A percentile compares a stretch with the other conserved stretches of the same genome.
phyloP scores from a whole-genome alignment of 2,113 vertebrate species.

The Cololabis saira region DNA sequence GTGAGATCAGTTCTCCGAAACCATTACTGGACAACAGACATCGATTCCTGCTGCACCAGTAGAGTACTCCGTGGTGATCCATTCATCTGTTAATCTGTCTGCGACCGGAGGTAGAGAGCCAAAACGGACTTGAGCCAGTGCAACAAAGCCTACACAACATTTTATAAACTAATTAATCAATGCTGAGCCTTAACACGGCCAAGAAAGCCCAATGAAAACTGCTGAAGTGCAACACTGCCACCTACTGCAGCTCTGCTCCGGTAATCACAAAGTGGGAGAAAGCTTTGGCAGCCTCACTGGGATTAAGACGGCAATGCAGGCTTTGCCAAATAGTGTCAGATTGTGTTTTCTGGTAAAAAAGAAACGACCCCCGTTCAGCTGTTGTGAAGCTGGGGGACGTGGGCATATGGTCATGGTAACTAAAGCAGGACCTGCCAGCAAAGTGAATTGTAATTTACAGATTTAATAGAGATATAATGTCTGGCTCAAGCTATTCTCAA shows the following conservation, averaged over 20 bases:
- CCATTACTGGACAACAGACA: constrained; percentile 75
- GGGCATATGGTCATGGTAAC: constrained; percentile 68
- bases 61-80: constrained; percentile 70
- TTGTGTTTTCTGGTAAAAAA: constrained; percentile 77
- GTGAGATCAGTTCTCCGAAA: constrained; percentile 55
- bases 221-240: constrained; percentile 81
- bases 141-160: constrained; percentile 77
- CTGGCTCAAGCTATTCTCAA: constrained; percentile 64
- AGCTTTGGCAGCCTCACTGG: constrained; percentile 46
- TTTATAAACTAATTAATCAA: constrained; percentile 79
- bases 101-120: constrained; percentile 63
- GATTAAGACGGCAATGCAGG: constrained; percentile 50
- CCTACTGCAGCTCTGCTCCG: constrained; percentile 63
- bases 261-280: constrained; percentile 13
- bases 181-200: constrained; percentile 38
- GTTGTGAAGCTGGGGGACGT: constrained; percentile 59
- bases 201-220: constrained; percentile 9
- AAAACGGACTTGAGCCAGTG: constrained; percentile 68
- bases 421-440: constrained; percentile 46
- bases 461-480: constrained; percentile 68
- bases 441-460: constrained; percentile 70
- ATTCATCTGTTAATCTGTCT: constrained; percentile 80
- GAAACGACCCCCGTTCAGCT: constrained; percentile 69
- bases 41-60: constrained; percentile 70
- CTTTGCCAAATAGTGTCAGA: constrained; percentile 72